A percentile compares a stretch with the other conserved stretches of the same genome.
Conservation (phyloP, 2,113 vertebrate species). For the Amazona vittata region DNA sequence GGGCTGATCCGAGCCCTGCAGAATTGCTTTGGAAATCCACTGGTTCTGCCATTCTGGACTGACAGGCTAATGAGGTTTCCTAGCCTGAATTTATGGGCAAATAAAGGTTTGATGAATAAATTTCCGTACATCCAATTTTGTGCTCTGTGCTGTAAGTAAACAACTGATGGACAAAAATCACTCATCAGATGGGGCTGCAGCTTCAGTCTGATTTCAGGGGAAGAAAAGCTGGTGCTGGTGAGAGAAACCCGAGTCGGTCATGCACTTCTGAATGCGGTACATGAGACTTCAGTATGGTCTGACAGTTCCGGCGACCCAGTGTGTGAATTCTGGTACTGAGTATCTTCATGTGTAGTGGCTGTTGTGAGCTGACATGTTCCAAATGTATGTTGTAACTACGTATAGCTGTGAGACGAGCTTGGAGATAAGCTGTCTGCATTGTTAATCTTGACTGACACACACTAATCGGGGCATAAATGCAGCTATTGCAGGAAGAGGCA, state of each 20-base stretch:
- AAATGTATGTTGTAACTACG: fast-evolving
- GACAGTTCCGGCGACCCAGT: fast-evolving
- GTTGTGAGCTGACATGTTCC: background rate
- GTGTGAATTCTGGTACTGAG: fast-evolving
- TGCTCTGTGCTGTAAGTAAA: background rate
- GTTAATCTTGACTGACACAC: background rate
- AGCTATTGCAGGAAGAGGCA: background rate
- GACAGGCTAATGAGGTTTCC: background rate
- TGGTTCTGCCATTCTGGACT: background rate
- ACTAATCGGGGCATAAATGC: fast-evolving
- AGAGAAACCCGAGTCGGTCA: background rate
- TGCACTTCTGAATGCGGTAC: background rate
- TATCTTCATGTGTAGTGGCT: background rate
- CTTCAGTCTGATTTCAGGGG: background rate
- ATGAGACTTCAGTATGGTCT: fast-evolving
- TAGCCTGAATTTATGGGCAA: background rate
- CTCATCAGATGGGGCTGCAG: background rate
- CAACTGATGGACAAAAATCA: background rate
- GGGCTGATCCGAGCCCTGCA: background rate
- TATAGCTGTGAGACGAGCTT: background rate
- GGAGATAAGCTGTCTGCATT: background rate
- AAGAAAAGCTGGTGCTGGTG: background rate
- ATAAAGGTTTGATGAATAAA: background rate
- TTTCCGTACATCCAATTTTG: background rate
- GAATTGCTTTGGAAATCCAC: background rate